Evolutionary conservation across 1,140 invertebrate genomes (phyloP), one percentile per base, ranked within the genome.

Genomic region (Drosophila teissieri): DNA sequence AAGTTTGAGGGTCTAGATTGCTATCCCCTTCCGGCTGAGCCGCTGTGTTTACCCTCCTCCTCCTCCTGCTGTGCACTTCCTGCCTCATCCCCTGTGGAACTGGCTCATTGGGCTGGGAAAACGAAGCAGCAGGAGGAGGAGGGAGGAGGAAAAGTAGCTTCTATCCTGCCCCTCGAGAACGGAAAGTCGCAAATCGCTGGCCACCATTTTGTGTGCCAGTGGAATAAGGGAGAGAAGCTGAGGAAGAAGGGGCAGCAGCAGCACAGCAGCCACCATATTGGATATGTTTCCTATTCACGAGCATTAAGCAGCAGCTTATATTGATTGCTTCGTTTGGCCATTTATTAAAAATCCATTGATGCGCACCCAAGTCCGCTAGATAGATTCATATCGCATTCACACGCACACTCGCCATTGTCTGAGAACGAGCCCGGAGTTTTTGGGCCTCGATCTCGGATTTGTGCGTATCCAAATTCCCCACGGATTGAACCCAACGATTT

Each of bases 291-390:
- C 82, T 82, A 86, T 82, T 86, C 82, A 86, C 60, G 40, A 65
- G 68, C 82, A 86, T 86, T 65, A 67, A 80, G 58, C 53, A 68
- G 64, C 24, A 19, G 19, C 70, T 76, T 49, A 68, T 82, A 75
- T 63, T 76, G 68, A 65, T 65, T 73, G 15, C 70, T 77, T 79
- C 77, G 57, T 58, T 68, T 67, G 72, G 51, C 46, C 56, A 77
- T 86, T 86, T 89, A 89, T 89, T 89, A 89, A 84, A 89, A 78
- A 84, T 80, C 85, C 85, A 89, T 85, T 86, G 81, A 85, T 84
- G 78, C 68, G 72, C 72, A 15, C 58, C 73, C 61, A 19, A 45
- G 22, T 48, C 17, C 39, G 54, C 45, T 52, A 45, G 34, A 61
- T 74, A 80, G 84, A 88, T 88, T 80, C 82, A 89, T 88, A 88